Base-by-base conservation (phyloP, 2,888 invertebrate genomes). In the Leptinotarsa rubiginosa region DNA sequence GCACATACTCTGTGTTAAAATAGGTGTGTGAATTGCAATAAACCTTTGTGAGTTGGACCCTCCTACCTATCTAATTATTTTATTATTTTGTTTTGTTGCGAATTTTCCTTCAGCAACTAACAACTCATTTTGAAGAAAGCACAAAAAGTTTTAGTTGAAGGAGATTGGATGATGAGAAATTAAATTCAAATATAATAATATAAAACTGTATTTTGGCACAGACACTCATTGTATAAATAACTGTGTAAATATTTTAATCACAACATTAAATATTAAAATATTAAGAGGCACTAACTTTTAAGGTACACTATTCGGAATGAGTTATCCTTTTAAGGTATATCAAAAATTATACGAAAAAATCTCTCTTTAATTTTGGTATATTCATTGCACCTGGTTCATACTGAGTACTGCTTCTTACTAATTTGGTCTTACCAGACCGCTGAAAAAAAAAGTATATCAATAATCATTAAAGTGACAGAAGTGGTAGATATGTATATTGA, bases 331-430 rank as follows among this genome's bases (percentile, higher is more conserved):
- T 31, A 69, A 66, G 70, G 70, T 56, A 59, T 31, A 31, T 68
- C 65, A 62, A 74, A 31, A 77, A 52, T 77, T 81, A 83, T 73
- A 83, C 79, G 68, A 81, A 83, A 72, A 84, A 83, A 74, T 85
- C 84, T 75, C 82, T 81, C 78, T 85, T 86, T 73, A 86, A 81
- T 81, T 84, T 84, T 77, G 86, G 85, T 76, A 81, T 77, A 77
- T 83, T 82, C 82, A 85, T 86, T 77, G 83, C 82, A 80, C 86
- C 85, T 70, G 86, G 80, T 80, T 87, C 87, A 73, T 87, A 87
- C 77, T 86, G 86, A 70, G 87, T 87, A 82, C 85, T 87, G 81
- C 87, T 87, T 78, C 87, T 81, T 66, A 84, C 85, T 74, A 87
- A 77, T 79, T 87, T 86, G 73, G 84, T 85, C 81, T 87, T 87